A percentile compares a stretch with the other conserved stretches of the same genome.
Evolutionary conservation across 1,140 invertebrate genomes (phyloP).

Genomic region (Campoletis sonorensis): DNA sequence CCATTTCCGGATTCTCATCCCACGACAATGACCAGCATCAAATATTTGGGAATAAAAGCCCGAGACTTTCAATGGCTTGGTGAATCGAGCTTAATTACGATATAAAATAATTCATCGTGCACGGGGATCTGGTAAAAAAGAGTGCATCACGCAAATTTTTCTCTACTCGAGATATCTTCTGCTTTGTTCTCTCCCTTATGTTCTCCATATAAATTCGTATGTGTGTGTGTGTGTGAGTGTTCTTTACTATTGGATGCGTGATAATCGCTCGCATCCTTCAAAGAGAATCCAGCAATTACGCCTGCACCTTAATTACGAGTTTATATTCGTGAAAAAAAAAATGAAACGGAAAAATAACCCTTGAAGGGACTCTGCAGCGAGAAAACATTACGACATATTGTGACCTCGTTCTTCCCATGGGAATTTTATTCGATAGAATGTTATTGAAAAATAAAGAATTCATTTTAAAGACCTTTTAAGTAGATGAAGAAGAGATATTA

Average conservation of each 20-base stretch:
- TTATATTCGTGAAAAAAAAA: neutral
- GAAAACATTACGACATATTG: slow-evolving; percentile 2
- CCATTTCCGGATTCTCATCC: neutral
- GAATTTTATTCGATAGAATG: neutral
- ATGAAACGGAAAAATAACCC: neutral
- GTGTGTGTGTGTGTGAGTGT: neutral
- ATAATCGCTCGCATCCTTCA: slow-evolving; percentile 9
- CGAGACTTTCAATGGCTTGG: neutral
- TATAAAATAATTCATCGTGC: neutral
- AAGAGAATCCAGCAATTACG: slow-evolving; percentile 14
- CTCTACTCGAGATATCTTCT: slow-evolving; percentile 2
- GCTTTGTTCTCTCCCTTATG: neutral
- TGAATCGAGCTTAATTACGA: neutral
- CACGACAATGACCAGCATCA: neutral
- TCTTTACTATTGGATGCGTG: neutral
- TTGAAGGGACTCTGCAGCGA: neutral
- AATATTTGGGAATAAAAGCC: neutral
- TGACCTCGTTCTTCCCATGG: slow-evolving; percentile 7
- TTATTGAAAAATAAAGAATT: too few relatives aligned
- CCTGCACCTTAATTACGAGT: neutral
- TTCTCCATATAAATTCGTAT: too few relatives aligned
- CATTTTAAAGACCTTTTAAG: too few relatives aligned
- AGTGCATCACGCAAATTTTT: neutral
- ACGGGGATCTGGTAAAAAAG: neutral
- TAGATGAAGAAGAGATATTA: too few relatives aligned